Conservation (phyloP, 2,797 vertebrate genomes). For the Tenualosa thibaudeaui region DNA sequence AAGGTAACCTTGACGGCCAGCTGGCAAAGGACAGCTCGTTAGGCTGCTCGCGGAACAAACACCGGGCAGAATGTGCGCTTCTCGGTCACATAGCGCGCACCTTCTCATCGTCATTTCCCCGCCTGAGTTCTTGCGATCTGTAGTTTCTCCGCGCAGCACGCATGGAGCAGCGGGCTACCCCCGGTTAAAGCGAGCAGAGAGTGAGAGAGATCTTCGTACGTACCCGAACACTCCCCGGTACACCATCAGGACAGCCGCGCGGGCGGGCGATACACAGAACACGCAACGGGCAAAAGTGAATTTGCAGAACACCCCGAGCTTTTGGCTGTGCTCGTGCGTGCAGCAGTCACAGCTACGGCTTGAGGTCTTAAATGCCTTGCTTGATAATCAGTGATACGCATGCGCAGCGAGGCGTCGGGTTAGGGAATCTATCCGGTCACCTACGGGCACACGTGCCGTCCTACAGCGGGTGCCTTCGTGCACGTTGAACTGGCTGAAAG, state of each 20-base stretch:
- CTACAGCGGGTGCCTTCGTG: not conserved
- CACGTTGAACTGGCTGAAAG: not conserved
- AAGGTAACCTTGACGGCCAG: not conserved
- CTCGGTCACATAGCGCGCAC: not conserved
- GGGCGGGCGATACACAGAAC: not conserved
- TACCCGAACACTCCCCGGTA: not conserved
- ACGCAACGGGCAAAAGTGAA: not conserved
- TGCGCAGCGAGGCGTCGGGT: not conserved
- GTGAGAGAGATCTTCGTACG: not conserved
- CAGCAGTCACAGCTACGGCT: not conserved
- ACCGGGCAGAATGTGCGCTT: not conserved
- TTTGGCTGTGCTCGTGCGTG: not conserved
- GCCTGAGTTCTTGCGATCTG: not conserved
- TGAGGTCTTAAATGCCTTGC: not conserved
- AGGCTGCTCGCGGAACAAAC: not conserved
- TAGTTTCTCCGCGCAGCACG: not conserved
- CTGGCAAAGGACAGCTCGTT: not conserved
- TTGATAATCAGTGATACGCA: slow-evolving; percentile 9
- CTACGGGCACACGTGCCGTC: slow-evolving; percentile 6
- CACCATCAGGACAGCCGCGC: not conserved
- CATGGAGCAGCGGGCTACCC: not conserved
- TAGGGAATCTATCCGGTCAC: not conserved
- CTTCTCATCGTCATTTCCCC: not conserved
- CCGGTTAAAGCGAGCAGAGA: not conserved
- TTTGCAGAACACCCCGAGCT: not conserved